Base-by-base conservation (phyloP, 2,113 vertebrate genomes). In the Xenotilapia flavipinnis region DNA sequence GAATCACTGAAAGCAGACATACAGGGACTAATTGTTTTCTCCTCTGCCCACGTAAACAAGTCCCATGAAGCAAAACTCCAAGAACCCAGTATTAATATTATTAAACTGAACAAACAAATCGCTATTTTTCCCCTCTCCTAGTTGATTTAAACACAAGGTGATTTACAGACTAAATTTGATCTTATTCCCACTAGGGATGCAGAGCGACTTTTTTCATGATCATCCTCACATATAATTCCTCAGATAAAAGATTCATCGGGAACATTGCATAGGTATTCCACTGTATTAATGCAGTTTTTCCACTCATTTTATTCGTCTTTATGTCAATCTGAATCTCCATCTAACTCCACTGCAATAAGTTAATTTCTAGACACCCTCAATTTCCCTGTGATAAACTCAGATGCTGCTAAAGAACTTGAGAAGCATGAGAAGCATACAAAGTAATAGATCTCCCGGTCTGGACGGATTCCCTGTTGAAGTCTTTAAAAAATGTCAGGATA, bases 261-360 rank as follows among this genome's bases (percentile, higher is more conserved):
- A 0, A 31, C 56, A 58, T 31, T 58, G 5, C 0, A 58, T 58
- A 17, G 3, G 0, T 17, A 58, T 58, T 31, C 5, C 26, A 17
- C 7, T 5, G 2, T 55, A 58, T 58, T 58, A 58, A 58, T 31
- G 56, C 26, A 58, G 55, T 58, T 31, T 58, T 31, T 58, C 2
- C 5, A 58, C 56, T 58, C 14, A 58, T 58, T 58, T 58, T 58
- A 31, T 58, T 58, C 0, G 0, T 31, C 56, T 58, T 58, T 58
- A 58, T 58, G 3, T 58, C 56, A 0, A 31, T 58, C 3, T 58
- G 56, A 58, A 58, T 58, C 56, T 17, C 56, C 56, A 58, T 31
- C 3, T 31, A 26, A 0, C 14, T 58, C 14, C 26, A 17, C 0
- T 58, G 14, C 2, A 17, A 58, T 3, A 1, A 58, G 14, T 58